Evolutionary conservation across 2,113 vertebrate genomes (phyloP).

Genomic region (Mobula birostris): DNA sequence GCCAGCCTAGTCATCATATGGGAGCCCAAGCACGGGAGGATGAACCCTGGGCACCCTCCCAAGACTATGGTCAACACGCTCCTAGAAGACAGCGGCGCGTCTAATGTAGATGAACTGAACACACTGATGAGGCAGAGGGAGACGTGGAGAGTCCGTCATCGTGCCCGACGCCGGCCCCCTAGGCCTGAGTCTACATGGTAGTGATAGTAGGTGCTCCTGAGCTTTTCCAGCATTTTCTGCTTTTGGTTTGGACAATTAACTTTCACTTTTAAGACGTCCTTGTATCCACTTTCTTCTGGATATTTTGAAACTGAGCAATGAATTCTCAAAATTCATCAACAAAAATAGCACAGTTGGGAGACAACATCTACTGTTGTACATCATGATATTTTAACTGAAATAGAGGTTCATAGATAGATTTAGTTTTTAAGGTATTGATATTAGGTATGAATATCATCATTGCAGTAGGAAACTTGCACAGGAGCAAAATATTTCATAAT

Average conservation of each 20-base stretch:
- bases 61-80: too few species aligned
- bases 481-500: neutral
- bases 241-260: neutral
- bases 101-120: too few species aligned
- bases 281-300: neutral
- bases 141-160: too few species aligned
- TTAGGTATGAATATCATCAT: neutral
- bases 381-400: neutral
- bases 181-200: too few species aligned
- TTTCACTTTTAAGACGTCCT: neutral
- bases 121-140: too few species aligned
- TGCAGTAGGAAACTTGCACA: neutral
- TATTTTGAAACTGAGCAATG: neutral
- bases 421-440: neutral
- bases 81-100: too few species aligned
- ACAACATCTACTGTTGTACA: neutral
- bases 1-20: too few species aligned
- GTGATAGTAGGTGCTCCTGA: too few species aligned
- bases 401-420: neutral
- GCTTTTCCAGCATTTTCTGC: too few species aligned
- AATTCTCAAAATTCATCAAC: neutral
- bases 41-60: too few species aligned
- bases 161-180: too few species aligned
- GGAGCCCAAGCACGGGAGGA: too few species aligned
- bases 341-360: neutral